Percentiles rank a stretch among this genome's conserved stretches.
Conservation (phyloP, 1,140 invertebrate genomes). For the Glomeris maerens region DNA sequence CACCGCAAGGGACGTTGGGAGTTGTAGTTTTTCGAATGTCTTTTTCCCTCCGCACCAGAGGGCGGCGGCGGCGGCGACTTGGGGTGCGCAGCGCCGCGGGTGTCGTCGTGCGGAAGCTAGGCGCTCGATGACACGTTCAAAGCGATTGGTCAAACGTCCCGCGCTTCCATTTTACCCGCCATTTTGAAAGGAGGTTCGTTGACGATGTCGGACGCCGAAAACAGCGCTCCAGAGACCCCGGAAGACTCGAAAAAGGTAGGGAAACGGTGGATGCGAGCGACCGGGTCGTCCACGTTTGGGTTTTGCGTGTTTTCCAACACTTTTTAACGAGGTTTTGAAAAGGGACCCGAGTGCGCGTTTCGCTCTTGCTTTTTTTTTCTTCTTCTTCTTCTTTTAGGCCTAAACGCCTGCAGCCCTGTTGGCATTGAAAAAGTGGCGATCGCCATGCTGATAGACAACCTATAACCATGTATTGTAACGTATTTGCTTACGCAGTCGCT, state of each 20-base stretch:
- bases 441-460: too few species aligned
- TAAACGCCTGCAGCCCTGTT: too few species aligned
- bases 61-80: too few species aligned
- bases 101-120: neutral
- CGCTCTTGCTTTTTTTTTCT: neutral
- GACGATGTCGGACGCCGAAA: slow-evolving; percentile 9
- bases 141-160: slow-evolving; percentile 8
- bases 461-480: too few species aligned
- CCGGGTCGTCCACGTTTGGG: neutral
- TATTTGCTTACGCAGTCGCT: neutral
- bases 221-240: too few species aligned
- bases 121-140: neutral
- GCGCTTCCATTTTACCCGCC: slow-evolving; percentile 10
- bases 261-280: slow-evolving; percentile 1
- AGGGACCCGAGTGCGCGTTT: neutral
- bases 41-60: too few species aligned
- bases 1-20: too few species aligned
- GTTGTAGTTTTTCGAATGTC: too few species aligned
- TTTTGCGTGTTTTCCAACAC: neutral
- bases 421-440: too few species aligned
- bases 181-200: slow-evolving; percentile 9
- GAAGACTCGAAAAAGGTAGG: neutral
- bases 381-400: too few species aligned
- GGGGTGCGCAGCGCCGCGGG: neutral
- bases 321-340: slow-evolving; percentile 1